Conservation (phyloP, 2,888 invertebrate species). For the Syrista parreyssii region DNA sequence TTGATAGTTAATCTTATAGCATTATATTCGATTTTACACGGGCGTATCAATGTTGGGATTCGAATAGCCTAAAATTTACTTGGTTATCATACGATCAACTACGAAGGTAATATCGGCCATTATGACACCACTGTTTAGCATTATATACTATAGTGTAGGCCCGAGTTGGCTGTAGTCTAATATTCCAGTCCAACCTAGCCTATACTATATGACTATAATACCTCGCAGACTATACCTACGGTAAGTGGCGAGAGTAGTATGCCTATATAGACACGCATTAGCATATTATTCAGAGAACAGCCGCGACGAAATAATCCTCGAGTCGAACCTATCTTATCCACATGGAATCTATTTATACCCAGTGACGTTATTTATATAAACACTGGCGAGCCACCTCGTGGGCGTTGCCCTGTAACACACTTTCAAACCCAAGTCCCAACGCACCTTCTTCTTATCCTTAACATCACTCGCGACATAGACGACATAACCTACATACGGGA, state of each 20-base stretch:
- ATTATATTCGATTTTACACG: not conserved
- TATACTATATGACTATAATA: not conserved
- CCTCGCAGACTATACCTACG: not conserved
- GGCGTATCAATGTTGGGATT: not conserved
- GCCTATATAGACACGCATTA: not conserved
- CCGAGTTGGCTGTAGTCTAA: not conserved
- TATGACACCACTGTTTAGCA: not conserved
- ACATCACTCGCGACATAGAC: not conserved
- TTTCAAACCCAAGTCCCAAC: not conserved
- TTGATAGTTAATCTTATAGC: not conserved
- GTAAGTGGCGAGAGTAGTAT: not conserved
- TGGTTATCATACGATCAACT: not conserved
- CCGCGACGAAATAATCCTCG: not conserved
- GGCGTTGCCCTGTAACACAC: not conserved
- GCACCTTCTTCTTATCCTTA: not conserved
- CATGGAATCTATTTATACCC: not conserved
- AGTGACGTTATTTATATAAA: constrained; percentile 3
- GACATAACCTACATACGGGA: not conserved
- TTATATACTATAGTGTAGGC: not conserved
- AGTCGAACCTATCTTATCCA: not conserved
- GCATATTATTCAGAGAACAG: not conserved
- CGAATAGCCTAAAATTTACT: not conserved
- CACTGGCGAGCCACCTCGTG: not conserved
- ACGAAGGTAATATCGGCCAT: not conserved
- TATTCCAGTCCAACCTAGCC: not conserved